Conservation (phyloP, 2,113 vertebrate genomes). For the Pachyramphus minor region DNA sequence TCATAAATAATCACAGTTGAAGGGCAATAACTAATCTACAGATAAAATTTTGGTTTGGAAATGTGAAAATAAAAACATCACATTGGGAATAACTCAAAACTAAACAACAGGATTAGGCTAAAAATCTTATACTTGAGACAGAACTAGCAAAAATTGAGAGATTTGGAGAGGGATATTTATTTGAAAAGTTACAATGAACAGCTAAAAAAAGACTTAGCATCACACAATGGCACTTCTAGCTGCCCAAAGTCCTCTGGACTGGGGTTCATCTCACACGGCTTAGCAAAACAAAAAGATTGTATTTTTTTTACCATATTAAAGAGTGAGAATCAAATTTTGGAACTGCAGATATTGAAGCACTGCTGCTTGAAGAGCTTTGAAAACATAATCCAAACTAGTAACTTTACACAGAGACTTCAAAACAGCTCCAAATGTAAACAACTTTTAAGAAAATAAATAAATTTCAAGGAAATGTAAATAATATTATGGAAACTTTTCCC, state of each 20-base stretch:
- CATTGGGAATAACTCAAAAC: neutral
- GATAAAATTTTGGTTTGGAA: neutral
- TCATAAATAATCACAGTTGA: neutral
- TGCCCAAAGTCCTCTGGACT: neutral
- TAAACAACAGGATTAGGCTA: neutral
- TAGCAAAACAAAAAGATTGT: fast-evolving
- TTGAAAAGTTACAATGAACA: neutral
- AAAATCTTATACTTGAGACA: neutral
- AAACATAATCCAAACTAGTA: neutral
- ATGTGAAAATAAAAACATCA: neutral
- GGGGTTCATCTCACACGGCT: neutral
- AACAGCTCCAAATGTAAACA: neutral
- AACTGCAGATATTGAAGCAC: neutral
- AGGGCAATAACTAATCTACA: neutral
- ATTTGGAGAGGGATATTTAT: neutral
- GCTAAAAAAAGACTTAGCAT: neutral
- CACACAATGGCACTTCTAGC: neutral
- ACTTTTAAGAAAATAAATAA: neutral
- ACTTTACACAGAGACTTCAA: neutral
- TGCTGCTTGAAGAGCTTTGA: neutral
- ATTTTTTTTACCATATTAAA: neutral
- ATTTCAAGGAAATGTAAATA: neutral
- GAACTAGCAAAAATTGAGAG: neutral
- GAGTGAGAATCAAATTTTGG: neutral
- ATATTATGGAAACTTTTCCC: neutral